These are phyloP conservation scores for Mycalesis mineus DNA, from an alignment of 2,888 invertebrate genomes.

Conservation along the genomic window DNA sequence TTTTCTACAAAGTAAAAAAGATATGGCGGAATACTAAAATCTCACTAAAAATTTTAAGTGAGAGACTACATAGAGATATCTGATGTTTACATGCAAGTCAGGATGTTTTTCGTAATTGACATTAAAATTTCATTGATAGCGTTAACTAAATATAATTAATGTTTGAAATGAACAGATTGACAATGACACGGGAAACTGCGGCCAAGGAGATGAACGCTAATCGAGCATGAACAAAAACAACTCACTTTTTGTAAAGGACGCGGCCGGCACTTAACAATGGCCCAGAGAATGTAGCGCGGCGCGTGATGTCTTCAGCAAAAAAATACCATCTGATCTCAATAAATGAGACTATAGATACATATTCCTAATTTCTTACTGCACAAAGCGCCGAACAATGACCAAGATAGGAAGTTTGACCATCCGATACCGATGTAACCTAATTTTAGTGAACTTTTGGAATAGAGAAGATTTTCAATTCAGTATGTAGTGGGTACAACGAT, in stretches of 20 bases:
- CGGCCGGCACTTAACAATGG: background rate
- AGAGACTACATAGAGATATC: no score
- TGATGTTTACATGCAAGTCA: no score
- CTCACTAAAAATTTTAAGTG: no score
- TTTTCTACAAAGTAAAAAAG: no score
- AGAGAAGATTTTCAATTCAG: no score
- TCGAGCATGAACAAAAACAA: slow-evolving; percentile 3
- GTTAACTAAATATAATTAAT: background rate
- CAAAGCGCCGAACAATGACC: background rate
- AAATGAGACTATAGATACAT: background rate
- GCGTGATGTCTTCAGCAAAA: background rate
- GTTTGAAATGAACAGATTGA: background rate
- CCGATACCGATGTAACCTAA: no score
- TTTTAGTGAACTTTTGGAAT: no score
- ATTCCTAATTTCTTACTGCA: background rate
- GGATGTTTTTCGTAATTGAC: background rate
- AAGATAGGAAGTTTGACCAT: background rate
- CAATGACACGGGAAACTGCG: slow-evolving; percentile 1
- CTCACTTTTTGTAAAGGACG: background rate
- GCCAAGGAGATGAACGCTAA: background rate
- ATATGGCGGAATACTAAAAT: no score
- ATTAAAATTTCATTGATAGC: background rate
- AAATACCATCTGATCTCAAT: background rate
- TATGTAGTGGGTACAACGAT: no score
- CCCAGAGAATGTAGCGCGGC: background rate